Base-by-base conservation (phyloP, 2,797 vertebrate species). In the Argyrosomus regius region DNA sequence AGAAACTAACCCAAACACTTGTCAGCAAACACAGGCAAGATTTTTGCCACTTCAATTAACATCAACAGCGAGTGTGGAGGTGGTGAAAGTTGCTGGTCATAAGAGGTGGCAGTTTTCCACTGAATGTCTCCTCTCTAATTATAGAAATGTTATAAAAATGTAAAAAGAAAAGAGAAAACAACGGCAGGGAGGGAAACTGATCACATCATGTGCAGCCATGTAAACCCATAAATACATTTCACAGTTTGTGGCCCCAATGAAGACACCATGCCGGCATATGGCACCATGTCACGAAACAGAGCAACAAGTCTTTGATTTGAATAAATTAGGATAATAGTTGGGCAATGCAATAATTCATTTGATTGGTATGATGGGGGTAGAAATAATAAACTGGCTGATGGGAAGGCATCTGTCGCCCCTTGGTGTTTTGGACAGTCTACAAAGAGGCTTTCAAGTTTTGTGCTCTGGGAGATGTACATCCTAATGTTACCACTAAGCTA, bases 281-380 rank as follows among this genome's bases (percentile, higher is more conserved):
- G 88, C 71, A 69, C 72, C 61, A 60, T 88, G 84, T 88, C 81
- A 90, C 73, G 69, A 72, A 83, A 72, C 24, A 63, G n/a, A 82
- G 85, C 75, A 88, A 86, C 88, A 88, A 75, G 81, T 89, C 75
- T 84, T 61, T 72, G 77, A 87, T 89, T 89, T 72, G 77, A 90
- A 91, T 88, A 85, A 82, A 87, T 85, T 89, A 86, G 73, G 79
- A 88, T 91, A 84, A 91, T 82, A 75, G 78, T 69, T 53, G 3
- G 58, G 65, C 67, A 86, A 63, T 84, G 49, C 84, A 85, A 88
- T 89, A 41, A 88, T 84, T 77, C 74, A 84, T 88, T 73, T 85
- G 69, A 86, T 82, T 73, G 59, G 62, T 76, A 49, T 87, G 69
- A 81, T 80, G 72, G 56, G 75, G 39, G 60, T 43, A 81, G 79